Evolutionary conservation across 2,113 vertebrate species (phyloP), one percentile per base, ranked within the genome.

Genomic region (Hemiprocne comata): DNA sequence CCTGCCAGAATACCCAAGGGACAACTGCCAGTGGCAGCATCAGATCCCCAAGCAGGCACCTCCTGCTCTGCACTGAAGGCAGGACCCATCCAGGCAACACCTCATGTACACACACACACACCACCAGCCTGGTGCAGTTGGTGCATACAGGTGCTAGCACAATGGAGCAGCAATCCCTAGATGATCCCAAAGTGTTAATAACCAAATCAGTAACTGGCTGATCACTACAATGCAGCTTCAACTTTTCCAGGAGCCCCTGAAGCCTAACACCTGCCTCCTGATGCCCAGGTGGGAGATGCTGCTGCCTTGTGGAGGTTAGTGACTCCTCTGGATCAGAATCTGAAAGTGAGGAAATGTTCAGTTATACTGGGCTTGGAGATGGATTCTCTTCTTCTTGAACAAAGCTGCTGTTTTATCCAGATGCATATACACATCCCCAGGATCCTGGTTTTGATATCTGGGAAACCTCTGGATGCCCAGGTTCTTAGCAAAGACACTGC

Each of bases 231-330:
- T 9, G 36, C 48, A 48, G 36, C 23, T 88, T 23, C 78, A 62
- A 11, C 64, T 78, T 73, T 50, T 40, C 82, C 88, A 40, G 82
- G 48, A 89, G 67, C 44, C 64, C 61, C 36, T 34, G 87, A 24
- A 93, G 85, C 3, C 1, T 38, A 26, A 3, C 2, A 0, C 31
- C 71, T n/a, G 62, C 46, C 71, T 65, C 38, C 58, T 1, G 0
- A 1, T 80, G 82, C 46, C 69, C 33, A 3, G n/a, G 29, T 72
- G 58, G 62, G 62, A 23, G 13, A 11, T 7, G 7, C 50, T 50
- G 74, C 58, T 70, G 71, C 90, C 53, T 44, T 9, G 14, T 6
- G 31, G 42, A 33, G 40, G 15, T 50, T 36, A 62, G 18, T 34
- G 57, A 21, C 57, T 51, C 75, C 28, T 65, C 18, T 13, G 9